Evolutionary conservation across 2,113 vertebrate species (phyloP), one percentile per base, ranked within the genome.

Genomic region (Melospiza melodia): DNA sequence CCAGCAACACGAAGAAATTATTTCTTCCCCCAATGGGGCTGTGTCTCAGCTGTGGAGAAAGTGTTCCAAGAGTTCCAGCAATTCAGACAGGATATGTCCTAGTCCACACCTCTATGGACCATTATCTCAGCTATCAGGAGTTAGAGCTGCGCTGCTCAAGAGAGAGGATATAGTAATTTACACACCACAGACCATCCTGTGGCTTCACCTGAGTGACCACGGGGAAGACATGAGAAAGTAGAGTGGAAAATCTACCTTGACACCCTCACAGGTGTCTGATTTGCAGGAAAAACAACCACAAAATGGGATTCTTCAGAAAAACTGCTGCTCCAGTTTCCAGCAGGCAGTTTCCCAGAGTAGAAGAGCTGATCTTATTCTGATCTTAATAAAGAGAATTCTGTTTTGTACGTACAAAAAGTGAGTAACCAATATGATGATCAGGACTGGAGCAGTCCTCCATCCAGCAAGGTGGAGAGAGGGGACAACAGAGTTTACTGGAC

Each of bases 211-310:
- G n/a, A 39, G 8, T 11, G 30, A 48, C 24, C 24, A 68, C 11
- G 25, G 28, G 39, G 23, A 54, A 51, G 15, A n/a, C 24, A 31
- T 30, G 54, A 48, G 46, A 46, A 61, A 61, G 11, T 2, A 46
- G 33, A 9, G 31, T n/a, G 39, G 28, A n/a, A 82, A 68, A 61
- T 35, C 62, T 68, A 48, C 54, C n/a, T 61, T 0, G 0, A 39
- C n/a, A 58, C 12, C 16, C n/a, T 82, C n/a, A 54, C 0, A 0
- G 39, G n/a, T 46, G 7, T 46, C 23, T 68, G 69, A 68, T 48
- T 75, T 75, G 7, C 20, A 48, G 16, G 28, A 68, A 54, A 68
- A 57, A 15, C 10, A 73, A 7, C 14, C 9, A 48, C n/a, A 35
- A 67, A 75, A 48, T 33, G 20, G 7, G 5, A 5, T 25, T 74